Conservation (phyloP, 2,797 vertebrate species). For the Galago senegalensis region DNA sequence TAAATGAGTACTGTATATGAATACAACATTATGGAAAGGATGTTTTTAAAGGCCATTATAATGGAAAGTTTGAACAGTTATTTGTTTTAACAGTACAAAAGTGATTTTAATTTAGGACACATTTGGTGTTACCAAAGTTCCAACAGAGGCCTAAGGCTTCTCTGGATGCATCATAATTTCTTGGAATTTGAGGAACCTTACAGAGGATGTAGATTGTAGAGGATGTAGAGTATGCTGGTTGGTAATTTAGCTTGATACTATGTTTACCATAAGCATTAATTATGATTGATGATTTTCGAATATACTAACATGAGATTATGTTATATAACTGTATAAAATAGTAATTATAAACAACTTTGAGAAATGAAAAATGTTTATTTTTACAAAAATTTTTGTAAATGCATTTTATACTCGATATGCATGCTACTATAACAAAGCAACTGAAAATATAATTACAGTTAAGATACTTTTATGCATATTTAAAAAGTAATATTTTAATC, state of each 20-base stretch:
- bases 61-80: constrained; percentile 40
- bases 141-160: not conserved
- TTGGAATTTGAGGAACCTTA: not conserved
- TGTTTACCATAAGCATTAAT: constrained; percentile 34
- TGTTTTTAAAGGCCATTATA: not conserved
- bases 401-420: constrained; percentile 82
- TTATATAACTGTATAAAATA: constrained; percentile 77
- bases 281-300: not conserved
- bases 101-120: constrained; percentile 52
- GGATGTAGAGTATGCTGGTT: not conserved
- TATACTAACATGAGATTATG: constrained; percentile 69
- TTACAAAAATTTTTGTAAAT: constrained; percentile 88
- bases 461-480: constrained; percentile 80
- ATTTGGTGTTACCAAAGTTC: not conserved
- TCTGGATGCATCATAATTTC: not conserved
- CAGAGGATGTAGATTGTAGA: not conserved
- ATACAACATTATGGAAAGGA: not conserved
- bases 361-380: constrained; percentile 85
- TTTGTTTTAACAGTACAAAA: constrained; percentile 56
- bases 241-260: not conserved
- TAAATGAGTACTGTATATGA: not conserved
- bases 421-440: constrained; percentile 87
- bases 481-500: constrained; percentile 85
- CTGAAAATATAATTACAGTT: constrained; percentile 86
- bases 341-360: constrained; percentile 82